These are phyloP conservation scores for Cichlasoma orientale DNA, from an alignment of 2,797 vertebrate species.

Conservation along the genomic window DNA sequence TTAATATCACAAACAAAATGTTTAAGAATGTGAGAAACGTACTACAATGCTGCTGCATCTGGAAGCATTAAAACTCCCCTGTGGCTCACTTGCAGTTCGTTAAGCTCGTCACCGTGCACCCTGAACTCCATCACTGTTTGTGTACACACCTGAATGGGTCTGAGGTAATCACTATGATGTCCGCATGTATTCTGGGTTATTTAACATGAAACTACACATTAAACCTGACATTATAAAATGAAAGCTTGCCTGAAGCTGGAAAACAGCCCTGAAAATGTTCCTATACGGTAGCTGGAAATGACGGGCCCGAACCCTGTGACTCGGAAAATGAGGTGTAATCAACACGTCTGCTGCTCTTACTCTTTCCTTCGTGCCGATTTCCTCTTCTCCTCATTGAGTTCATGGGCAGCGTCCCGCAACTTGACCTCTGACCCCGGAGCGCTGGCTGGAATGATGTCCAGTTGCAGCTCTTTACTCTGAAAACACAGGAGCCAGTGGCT, in stretches of 20 bases:
- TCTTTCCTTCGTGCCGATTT: constrained; percentile 98
- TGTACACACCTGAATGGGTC: constrained; percentile 9
- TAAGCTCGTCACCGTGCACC: neutral
- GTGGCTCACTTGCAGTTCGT: neutral
- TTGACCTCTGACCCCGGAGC: constrained; percentile 97
- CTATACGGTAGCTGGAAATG: neutral
- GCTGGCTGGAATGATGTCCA: constrained; percentile 96
- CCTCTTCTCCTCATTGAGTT: constrained; percentile 96
- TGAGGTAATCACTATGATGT: neutral
- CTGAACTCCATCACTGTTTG: constrained; percentile 28
- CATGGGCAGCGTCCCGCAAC: constrained; percentile 93
- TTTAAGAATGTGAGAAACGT: neutral
- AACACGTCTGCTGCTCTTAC: constrained; percentile 73
- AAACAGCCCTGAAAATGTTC: neutral
- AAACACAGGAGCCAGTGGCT: constrained; percentile 40
- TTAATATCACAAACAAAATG: neutral
- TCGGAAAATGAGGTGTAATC: neutral
- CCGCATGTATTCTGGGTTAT: constrained; percentile 6
- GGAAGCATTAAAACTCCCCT: neutral
- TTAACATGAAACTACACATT: neutral
- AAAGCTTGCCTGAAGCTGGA: neutral
- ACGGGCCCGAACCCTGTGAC: neutral
- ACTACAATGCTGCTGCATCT: neutral
- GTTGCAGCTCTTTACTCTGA: constrained; percentile 96
- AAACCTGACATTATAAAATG: neutral